Conservation (phyloP, 2,113 vertebrate genomes). For the Calyptomena viridis region DNA sequence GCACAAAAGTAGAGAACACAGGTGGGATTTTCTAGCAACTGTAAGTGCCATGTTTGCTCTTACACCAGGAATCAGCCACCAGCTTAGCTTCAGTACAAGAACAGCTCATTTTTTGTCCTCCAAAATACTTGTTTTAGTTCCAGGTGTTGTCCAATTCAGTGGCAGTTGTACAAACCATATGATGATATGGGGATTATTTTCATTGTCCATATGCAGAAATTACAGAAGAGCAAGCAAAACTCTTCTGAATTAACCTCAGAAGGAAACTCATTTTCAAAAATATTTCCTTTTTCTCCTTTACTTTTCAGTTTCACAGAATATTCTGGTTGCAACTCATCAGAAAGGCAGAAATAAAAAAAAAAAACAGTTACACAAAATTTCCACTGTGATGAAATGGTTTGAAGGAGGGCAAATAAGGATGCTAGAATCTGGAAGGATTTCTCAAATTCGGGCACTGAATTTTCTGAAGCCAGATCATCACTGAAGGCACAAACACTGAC, state of each 20-base stretch:
- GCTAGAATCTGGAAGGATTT: not conserved
- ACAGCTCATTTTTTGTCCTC: not conserved
- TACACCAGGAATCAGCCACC: not conserved
- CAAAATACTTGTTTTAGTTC: not conserved
- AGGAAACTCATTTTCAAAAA: not conserved
- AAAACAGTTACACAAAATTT: not conserved
- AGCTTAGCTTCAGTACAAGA: not conserved
- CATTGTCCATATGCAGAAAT: not conserved
- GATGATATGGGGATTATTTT: not conserved
- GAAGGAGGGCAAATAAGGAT: constrained; percentile 1
- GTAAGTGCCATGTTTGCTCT: not conserved
- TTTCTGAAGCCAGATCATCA: not conserved
- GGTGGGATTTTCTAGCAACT: not conserved
- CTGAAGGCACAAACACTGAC: not conserved
- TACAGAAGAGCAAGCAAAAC: not conserved
- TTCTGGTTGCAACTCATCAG: not conserved
- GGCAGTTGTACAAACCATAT: not conserved
- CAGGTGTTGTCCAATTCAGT: not conserved
- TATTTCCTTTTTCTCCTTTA: not conserved
- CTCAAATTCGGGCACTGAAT: not conserved
- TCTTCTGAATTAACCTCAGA: not conserved
- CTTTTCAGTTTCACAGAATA: not conserved
- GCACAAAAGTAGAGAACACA: not conserved
- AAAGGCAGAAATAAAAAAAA: not conserved
- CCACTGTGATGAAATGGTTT: not conserved